Conservation (phyloP, 2,888 invertebrate species). For the Cheilosia impressa region DNA sequence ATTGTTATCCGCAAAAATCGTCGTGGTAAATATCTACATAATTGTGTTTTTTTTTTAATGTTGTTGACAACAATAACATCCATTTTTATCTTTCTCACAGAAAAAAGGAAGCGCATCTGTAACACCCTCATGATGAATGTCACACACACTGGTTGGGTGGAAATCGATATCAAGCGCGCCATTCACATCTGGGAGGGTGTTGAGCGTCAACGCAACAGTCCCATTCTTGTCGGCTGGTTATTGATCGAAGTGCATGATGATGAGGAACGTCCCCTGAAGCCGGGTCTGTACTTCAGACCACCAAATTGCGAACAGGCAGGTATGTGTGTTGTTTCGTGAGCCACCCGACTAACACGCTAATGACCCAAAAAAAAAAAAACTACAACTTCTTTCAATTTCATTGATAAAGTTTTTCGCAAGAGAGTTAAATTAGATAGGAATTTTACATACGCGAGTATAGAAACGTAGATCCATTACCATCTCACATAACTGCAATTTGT, state of each 20-base stretch:
- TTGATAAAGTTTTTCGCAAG: constrained; percentile 3
- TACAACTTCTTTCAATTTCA: constrained; percentile 27
- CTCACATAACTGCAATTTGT: no score
- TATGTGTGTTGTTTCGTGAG: constrained; percentile 82
- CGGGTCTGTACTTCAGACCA: constrained; percentile 82
- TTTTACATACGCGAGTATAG: no score
- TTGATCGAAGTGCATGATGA: constrained; percentile 83
- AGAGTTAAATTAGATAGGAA: no score
- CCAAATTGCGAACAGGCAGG: constrained; percentile 83
- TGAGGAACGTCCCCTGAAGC: constrained; percentile 82
- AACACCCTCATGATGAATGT: constrained; percentile 83
- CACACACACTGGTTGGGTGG: constrained; percentile 82
- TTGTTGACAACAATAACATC: background rate
- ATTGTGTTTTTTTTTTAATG: background rate
- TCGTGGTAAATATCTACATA: constrained; percentile 35
- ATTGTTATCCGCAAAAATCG: constrained; percentile 80
- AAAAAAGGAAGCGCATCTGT: constrained; percentile 82
- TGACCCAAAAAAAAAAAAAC: constrained; percentile 47
- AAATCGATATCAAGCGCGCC: constrained; percentile 82
- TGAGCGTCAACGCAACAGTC: constrained; percentile 77
- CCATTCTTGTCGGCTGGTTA: constrained; percentile 81
- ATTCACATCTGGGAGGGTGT: constrained; percentile 81
- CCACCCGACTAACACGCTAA: constrained; percentile 78
- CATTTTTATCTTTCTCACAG: constrained; percentile 72
- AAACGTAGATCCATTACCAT: no score